Conservation (phyloP, 1,140 invertebrate genomes). For the Drosophila melanogaster region Release_6_plus_ISO1_MT NC_004354.4:10774501-10775000, state of each 20-base stretch:
- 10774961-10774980: slow-evolving; percentile 46
- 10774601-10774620: slow-evolving; percentile 34
- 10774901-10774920: slow-evolving; percentile 24
- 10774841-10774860: not conserved
- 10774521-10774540: slow-evolving; percentile 3
- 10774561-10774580: slow-evolving; percentile 17
- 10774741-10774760: slow-evolving; percentile 2
- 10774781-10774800: not conserved
- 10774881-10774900: not conserved
- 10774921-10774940: not conserved
- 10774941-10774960: slow-evolving; percentile 47
- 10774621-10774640: slow-evolving; percentile 18
- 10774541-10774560: slow-evolving; percentile 7
- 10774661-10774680: slow-evolving; percentile 16
- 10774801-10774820: not conserved
- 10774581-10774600: slow-evolving; percentile 38
- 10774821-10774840: not conserved
- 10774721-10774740: not conserved
- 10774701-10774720: slow-evolving; percentile 14
- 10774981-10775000: slow-evolving; percentile 14
- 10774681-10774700: slow-evolving; percentile 1
- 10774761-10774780: too few relatives aligned
- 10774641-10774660: slow-evolving; percentile 14
- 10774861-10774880: too few relatives aligned
- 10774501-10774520: slow-evolving; percentile 7